These are phyloP conservation scores for Coboldia fuscipes DNA, from an alignment of 1,140 invertebrate species.

Conservation along the genomic window DNA sequence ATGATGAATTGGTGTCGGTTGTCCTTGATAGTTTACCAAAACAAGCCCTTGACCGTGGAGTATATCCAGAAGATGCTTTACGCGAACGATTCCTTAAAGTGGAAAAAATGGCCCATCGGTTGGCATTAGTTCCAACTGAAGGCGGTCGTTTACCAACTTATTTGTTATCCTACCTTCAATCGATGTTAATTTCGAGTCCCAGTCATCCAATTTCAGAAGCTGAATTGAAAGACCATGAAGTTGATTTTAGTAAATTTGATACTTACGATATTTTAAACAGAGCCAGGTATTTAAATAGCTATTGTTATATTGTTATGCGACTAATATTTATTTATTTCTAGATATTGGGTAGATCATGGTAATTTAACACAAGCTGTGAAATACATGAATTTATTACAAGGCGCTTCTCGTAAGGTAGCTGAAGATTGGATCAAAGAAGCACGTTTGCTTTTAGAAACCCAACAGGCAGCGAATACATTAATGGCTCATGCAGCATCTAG, in stretches of 20 bases:
- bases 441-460: slow-evolving; percentile 64
- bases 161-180: slow-evolving; percentile 74
- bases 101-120: slow-evolving; percentile 42
- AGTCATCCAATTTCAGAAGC: slow-evolving; percentile 37
- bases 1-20: slow-evolving; percentile 44
- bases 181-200: slow-evolving; percentile 39
- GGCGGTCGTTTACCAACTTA: slow-evolving; percentile 61
- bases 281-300: too few relatives aligned
- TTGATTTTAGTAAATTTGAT: slow-evolving; percentile 45
- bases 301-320: slow-evolving; percentile 2
- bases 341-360: slow-evolving; percentile 67
- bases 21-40: slow-evolving; percentile 56
- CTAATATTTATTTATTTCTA: slow-evolving; percentile 16
- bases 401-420: slow-evolving; percentile 62
- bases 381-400: slow-evolving; percentile 77
- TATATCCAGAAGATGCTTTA: slow-evolving; percentile 66
- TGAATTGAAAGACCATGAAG: slow-evolving; percentile 44
- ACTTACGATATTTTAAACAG: slow-evolving; percentile 75
- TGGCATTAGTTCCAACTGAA: slow-evolving; percentile 65
- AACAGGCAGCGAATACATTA: slow-evolving; percentile 69
- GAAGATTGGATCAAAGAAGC: slow-evolving; percentile 73
- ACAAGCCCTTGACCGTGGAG: slow-evolving; percentile 53
- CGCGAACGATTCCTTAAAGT: slow-evolving; percentile 65
- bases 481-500: slow-evolving; percentile 63
- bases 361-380: slow-evolving; percentile 64